Conservation (phyloP, 2,797 vertebrate species). For the Streptopelia turtur region DNA sequence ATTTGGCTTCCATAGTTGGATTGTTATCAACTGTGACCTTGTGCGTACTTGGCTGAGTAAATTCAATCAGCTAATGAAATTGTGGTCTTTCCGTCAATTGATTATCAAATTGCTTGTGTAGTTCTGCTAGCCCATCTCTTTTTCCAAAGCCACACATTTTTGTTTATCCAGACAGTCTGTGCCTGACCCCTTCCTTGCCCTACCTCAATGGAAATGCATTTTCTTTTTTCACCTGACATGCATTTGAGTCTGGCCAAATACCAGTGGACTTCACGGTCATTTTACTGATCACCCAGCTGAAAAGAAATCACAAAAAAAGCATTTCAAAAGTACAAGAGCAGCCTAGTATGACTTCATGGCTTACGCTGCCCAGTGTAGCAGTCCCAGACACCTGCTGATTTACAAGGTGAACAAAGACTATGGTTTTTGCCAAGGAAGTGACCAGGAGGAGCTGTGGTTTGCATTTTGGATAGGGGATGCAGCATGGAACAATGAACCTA, state of each 20-base stretch:
- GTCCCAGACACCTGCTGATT: not conserved
- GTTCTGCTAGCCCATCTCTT: not conserved
- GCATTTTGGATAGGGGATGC: not conserved
- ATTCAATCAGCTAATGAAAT: conserved; percentile 39
- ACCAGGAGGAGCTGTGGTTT: not conserved
- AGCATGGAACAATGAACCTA: not conserved
- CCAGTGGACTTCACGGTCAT: not conserved
- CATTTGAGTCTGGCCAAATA: not conserved
- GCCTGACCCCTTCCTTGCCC: not conserved
- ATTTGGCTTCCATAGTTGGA: not conserved
- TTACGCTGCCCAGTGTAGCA: not conserved
- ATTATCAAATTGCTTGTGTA: not conserved
- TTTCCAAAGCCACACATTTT: not conserved
- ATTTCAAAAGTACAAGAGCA: not conserved
- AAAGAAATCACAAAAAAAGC: not conserved
- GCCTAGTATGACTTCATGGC: not conserved
- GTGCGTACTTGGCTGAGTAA: conserved; percentile 44
- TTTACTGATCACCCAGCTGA: not conserved
- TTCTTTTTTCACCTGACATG: not conserved
- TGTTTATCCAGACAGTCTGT: not conserved
- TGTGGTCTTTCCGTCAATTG: not conserved
- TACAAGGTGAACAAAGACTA: not conserved
- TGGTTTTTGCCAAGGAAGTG: not conserved
- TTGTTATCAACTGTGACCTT: not conserved
- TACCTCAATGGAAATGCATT: not conserved